Evolutionary conservation across 1,140 invertebrate genomes (phyloP).

Genomic region (Thaumatotibia leucotreta): DNA sequence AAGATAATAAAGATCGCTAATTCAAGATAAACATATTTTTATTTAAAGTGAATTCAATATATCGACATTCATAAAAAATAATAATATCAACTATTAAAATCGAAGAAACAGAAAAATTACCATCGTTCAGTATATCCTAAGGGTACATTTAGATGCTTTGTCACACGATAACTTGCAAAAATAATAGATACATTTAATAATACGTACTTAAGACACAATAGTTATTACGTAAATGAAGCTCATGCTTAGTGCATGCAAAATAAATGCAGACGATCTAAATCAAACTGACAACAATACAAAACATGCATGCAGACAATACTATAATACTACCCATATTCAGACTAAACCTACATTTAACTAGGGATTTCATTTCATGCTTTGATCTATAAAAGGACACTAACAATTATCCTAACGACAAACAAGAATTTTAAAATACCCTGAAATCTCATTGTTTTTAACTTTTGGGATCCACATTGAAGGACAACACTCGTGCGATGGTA

Average conservation of each 20-base stretch:
- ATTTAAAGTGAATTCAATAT: too few relatives aligned
- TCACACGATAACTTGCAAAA: too few relatives aligned
- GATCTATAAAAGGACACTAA: constrained; percentile 12
- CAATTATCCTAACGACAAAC: constrained; percentile 52
- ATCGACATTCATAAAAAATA: too few relatives aligned
- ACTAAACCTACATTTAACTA: constrained; percentile 11
- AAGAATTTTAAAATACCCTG: constrained; percentile 48
- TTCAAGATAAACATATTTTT: too few relatives aligned
- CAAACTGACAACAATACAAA: not conserved
- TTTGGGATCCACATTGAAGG: constrained; percentile 15
- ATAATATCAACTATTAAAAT: too few relatives aligned
- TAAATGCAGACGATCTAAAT: not conserved
- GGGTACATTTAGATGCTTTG: too few relatives aligned
- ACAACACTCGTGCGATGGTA: constrained; percentile 30
- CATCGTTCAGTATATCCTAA: too few relatives aligned
- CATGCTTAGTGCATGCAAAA: not conserved
- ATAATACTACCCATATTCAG: not conserved
- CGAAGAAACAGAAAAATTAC: too few relatives aligned
- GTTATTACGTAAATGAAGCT: not conserved
- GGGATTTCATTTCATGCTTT: constrained; percentile 21
- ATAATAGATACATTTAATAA: not conserved
- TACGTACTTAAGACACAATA: not conserved
- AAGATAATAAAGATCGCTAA: not conserved
- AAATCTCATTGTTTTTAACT: constrained; percentile 56
- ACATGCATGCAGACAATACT: constrained; percentile 15